Base-by-base conservation (phyloP, 2,888 invertebrate species). In the Bhutanitis thaidina region DNA sequence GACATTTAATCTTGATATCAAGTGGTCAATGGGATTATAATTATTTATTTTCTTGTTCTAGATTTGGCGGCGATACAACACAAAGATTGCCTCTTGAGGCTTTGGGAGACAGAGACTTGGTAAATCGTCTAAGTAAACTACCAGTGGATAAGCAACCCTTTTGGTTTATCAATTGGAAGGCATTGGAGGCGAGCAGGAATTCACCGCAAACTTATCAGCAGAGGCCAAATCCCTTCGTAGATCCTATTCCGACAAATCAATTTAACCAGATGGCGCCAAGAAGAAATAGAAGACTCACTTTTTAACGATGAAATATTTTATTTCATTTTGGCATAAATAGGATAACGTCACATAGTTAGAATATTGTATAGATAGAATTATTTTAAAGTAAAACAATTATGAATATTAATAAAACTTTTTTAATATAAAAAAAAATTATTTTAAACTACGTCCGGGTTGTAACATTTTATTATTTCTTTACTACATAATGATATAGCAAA, bases 161-260 rank as follows among this genome's bases (percentile, higher is more conserved):
- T 71, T 93, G 93, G 93, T 90, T 90, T 44, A 56, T 93, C 15
- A 94, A 94, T 67, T 90, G 91, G 60, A 80, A 89, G 46, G 90
- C 90, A 1, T 92, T 93, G 39, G 91, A 93, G 58, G 83, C 79
- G 0, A 77, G 90, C 5, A 84, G 91, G 15, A 69, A 69, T 29
- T 56, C 64, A 1, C 78, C 79, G 0, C 70, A 76, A 38, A 71
- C 67, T 20, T 80, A 66, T 45, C 71, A 71, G 7, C 71, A 62
- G 43, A 70, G 69, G 36, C 65, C 57, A 0, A 80, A 72, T 52
- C 46, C 53, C 14, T 80, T 52, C 39, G n/a, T 49, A 0, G 46
- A 52, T 25, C 25, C 50, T 1, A 30, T 41, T 32, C 32, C 20
- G 9, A 9, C n/a, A 27, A 48, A 35, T 15, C 34, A 34, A 20